Base-by-base conservation (phyloP, 2,888 invertebrate genomes). In the Hypolimnas misippus region DNA sequence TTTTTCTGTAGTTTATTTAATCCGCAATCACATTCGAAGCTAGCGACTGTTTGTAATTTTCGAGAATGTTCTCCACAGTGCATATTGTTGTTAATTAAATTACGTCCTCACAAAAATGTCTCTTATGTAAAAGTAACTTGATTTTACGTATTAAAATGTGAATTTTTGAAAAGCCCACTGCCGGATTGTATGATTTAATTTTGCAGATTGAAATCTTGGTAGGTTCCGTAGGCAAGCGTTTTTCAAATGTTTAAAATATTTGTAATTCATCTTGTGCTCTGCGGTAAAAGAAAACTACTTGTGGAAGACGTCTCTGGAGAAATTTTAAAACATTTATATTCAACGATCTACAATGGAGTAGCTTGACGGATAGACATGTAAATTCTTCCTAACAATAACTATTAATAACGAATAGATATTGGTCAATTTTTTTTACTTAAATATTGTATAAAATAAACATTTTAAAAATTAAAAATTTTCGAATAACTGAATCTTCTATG, bases 1-100 rank as follows among this genome's bases (percentile, higher is more conserved):
- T 14, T 51, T 14, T 16, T 46, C 31, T 51, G 16, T 51, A 29
- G 16, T 51, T 31, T 51, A 51, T 31, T 51, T 31, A 51, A 31
- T 46, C 12, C 19, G 10, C 21, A 6, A n/a, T 19, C 12, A n/a
- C 44, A 19, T 21, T 46, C 19, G 12, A 46, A 46, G 44, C n/a
- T 21, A 12, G 21, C 44, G n/a, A n/a, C 21, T 46, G 6, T 46
- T 12, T 46, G 3, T 21, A 19, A 46, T 46, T 46, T 46, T 46
- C n/a, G 19, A 21, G 44, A 38, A 38, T n/a, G n/a, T 38, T 38
- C 35, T 38, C 35, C 0, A 38, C 35, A n/a, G n/a, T 38, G 12
- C 10, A n/a, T 38, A 12, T 38, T 12, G 12, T 38, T 38, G 12
- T 38, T 38, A 38, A 38, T 38, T 46, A 46, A 21, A 6, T 46